These are phyloP conservation scores for Malthinus flaveolus DNA, from an alignment of 2,888 invertebrate species.

Conservation along the genomic window DNA sequence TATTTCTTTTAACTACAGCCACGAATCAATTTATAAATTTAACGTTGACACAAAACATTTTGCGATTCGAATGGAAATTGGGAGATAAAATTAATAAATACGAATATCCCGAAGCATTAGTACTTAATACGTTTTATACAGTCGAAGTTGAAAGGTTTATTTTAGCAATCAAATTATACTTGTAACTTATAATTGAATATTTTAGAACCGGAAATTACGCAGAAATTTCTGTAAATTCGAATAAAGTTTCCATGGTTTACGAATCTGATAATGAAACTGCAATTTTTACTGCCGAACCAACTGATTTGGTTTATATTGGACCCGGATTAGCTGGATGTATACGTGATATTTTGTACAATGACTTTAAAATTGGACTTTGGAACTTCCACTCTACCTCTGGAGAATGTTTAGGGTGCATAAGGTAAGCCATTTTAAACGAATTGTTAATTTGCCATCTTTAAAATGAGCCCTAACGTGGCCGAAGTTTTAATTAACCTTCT, in stretches of 20 bases:
- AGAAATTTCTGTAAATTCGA: slow-evolving; percentile 11
- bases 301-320: slow-evolving; percentile 34
- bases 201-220: slow-evolving; percentile 15
- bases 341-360: slow-evolving; percentile 78
- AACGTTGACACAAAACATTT: slow-evolving; percentile 34
- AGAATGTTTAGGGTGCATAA: slow-evolving; percentile 49
- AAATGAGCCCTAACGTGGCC: neutral
- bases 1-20: slow-evolving; percentile 35
- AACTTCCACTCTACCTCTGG: slow-evolving; percentile 74
- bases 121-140: slow-evolving; percentile 20
- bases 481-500: too few relatives aligned
- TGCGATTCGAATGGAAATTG: slow-evolving; percentile 35
- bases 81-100: slow-evolving; percentile 4
- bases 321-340: slow-evolving; percentile 75
- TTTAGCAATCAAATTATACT: neutral
- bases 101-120: neutral
- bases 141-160: slow-evolving; percentile 40
- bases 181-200: neutral
- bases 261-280: slow-evolving; percentile 9
- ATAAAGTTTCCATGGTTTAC: neutral
- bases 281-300: slow-evolving; percentile 26
- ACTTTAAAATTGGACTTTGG: slow-evolving; percentile 82
- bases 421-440: slow-evolving; percentile 35
- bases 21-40: slow-evolving; percentile 37
- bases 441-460: neutral